Base-by-base conservation (phyloP, 2,888 invertebrate species). In the Pammene aurita region DNA sequence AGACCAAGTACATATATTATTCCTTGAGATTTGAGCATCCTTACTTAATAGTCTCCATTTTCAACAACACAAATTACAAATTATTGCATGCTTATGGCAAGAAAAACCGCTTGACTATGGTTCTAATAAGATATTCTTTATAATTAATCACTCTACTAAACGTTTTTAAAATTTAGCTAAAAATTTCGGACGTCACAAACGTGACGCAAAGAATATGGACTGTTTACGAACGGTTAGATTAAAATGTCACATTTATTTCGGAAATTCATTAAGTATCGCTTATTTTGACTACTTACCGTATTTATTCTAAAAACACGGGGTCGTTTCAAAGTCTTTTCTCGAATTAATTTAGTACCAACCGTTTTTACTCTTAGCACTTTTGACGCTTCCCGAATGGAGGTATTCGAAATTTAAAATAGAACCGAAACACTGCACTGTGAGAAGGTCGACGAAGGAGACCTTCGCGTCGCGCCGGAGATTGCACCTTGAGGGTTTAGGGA, bases 21-120 rank as follows among this genome's bases (percentile, higher is more conserved):
- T 81, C 81, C 82, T 78, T 79, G 79, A 79, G 79, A 80, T 80
- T 85, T 86, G 86, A 85, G 86, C 86, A 86, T 83, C 78, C 80
- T 81, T 77, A 73, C 77, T 75, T 71, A 62, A 18, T 62, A 77
- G 70, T 71, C 56, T 56, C 61, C 52, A 41, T 62, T 61, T 61
- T 55, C 55, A 52, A 68, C 67, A 68, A 69, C 64, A 64, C 52
- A 64, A 67, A 54, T 46, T 46, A 58, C 26, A 26, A 1, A 52
- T 64, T 64, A 64, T 69, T 69, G 64, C 68, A 60, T 69, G 52
- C 68, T 41, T 63, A 60, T 60, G 64, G 68, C 68, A 69, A 69
- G 68, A 69, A 62, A 67, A 62, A 46, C 50, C 52, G 46, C 64
- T 58, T 38, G 46, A 26, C 58, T 69, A 69, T 64, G 52, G 58